phyloP scores from a whole-genome alignment of 2,888 invertebrate genomes.

The Prostheceraeus crozeri region DNA sequence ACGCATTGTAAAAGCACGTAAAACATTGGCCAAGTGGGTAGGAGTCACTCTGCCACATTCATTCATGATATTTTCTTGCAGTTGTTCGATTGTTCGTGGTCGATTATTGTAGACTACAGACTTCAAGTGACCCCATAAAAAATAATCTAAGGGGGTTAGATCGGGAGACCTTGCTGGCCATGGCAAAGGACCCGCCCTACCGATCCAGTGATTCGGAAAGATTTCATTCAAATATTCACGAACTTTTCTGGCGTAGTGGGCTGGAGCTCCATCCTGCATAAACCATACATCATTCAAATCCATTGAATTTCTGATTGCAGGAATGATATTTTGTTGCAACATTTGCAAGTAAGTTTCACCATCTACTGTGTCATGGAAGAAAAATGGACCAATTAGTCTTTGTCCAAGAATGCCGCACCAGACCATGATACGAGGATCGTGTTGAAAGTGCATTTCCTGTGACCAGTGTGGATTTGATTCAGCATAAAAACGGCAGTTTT shows the following conservation, averaged over 20 bases:
- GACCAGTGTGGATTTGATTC: conserved; percentile 17
- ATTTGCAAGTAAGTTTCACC: conserved; percentile 30
- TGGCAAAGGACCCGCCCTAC: conserved; percentile 21
- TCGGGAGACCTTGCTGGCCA: conserved; percentile 34
- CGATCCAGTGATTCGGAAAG: conserved; percentile 29
- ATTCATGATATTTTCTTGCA: conserved; percentile 23
- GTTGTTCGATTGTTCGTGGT: conserved; percentile 18
- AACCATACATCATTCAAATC: conserved; percentile 10
- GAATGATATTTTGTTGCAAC: conserved; percentile 22
- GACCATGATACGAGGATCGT: conserved; percentile 30
- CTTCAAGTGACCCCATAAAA: conserved; percentile 35
- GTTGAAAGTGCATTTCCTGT: conserved; percentile 24
- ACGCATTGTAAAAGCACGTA: not conserved
- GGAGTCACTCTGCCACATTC: conserved; percentile 22
- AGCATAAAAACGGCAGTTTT: conserved; percentile 30
- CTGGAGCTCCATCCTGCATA: conserved; percentile 33
- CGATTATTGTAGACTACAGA: conserved; percentile 28
- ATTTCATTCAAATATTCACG: conserved; percentile 30
- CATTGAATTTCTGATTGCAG: not conserved
- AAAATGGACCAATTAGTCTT: conserved; percentile 33
- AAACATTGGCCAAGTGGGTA: conserved; percentile 14
- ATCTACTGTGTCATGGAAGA: conserved; percentile 32
- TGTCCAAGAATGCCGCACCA: conserved; percentile 27
- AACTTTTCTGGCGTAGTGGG: conserved; percentile 28
- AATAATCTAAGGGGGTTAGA: conserved; percentile 31